Percentiles rank a stretch among this genome's conserved stretches.
Evolutionary conservation across 2,113 vertebrate species (phyloP).

Genomic region (Carlito syrichta): DNA sequence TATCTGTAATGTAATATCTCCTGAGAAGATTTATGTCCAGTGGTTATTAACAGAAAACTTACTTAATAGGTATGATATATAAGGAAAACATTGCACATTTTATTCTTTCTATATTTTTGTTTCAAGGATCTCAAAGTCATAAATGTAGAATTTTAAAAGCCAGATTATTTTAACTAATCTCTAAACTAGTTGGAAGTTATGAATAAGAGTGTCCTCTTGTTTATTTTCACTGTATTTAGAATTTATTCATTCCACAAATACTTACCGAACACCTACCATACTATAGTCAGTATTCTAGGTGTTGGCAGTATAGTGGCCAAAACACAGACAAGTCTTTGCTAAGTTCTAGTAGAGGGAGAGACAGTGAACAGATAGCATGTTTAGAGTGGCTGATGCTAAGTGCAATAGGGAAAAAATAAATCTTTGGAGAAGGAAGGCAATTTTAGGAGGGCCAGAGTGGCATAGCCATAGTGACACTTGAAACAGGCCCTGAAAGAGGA

Average conservation of each 20-base stretch:
- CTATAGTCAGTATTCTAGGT: background rate
- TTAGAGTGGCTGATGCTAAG: background rate
- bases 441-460: background rate
- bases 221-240: conserved; percentile 4
- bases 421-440: background rate
- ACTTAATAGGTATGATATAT: conserved; percentile 86
- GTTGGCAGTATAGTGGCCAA: background rate
- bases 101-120: background rate
- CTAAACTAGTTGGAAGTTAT: background rate
- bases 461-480: background rate
- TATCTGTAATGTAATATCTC: conserved; percentile 89
- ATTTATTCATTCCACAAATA: background rate
- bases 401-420: background rate
- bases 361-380: background rate
- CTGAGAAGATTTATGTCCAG: conserved; percentile 91
- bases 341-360: background rate
- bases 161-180: conserved; percentile 35
- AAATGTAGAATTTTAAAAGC: conserved; percentile 25
- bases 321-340: background rate
- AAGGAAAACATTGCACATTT: conserved; percentile 33
- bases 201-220: background rate
- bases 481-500: background rate
- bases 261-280: background rate
- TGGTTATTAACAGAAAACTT: conserved; percentile 80
- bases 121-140: conserved; percentile 19